phyloP scores from a whole-genome alignment of 2,797 vertebrate species.

The Poeciliopsis presidionis region DNA sequence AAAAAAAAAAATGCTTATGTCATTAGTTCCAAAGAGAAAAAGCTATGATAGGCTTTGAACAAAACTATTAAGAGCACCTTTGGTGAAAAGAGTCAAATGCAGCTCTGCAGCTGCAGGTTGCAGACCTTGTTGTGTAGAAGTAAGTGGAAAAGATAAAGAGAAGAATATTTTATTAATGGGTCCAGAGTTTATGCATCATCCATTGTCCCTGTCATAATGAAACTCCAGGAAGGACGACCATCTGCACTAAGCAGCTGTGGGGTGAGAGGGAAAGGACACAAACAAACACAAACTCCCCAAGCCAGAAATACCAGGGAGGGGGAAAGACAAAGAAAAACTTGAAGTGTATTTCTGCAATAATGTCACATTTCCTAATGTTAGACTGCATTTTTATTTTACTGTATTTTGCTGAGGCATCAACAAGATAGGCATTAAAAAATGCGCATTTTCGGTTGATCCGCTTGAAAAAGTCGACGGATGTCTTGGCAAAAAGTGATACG shows the following conservation, averaged over 20 bases:
- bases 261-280: slow-evolving; percentile 6
- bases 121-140: background rate
- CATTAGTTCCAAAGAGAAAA: background rate
- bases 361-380: background rate
- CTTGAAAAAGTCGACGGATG: background rate
- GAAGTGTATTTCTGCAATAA: background rate
- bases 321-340: background rate
- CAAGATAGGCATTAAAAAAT: too few relatives aligned
- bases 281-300: slow-evolving; percentile 1
- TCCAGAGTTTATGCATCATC: background rate
- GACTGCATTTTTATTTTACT: background rate
- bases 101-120: background rate
- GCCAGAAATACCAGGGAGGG: background rate
- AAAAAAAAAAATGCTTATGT: too few relatives aligned
- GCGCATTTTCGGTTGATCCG: background rate
- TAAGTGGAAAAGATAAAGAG: background rate
- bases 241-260: slow-evolving; percentile 8
- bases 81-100: background rate
- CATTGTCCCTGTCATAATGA: slow-evolving; percentile 6
- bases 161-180: background rate
- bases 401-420: background rate
- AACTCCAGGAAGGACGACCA: slow-evolving; percentile 4
- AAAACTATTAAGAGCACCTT: background rate
- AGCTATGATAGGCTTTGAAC: background rate
- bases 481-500: background rate